Percentiles rank a stretch among this genome's conserved stretches.
Evolutionary conservation across 1,140 invertebrate species (phyloP).

Genomic region (Patella vulgata): DNA sequence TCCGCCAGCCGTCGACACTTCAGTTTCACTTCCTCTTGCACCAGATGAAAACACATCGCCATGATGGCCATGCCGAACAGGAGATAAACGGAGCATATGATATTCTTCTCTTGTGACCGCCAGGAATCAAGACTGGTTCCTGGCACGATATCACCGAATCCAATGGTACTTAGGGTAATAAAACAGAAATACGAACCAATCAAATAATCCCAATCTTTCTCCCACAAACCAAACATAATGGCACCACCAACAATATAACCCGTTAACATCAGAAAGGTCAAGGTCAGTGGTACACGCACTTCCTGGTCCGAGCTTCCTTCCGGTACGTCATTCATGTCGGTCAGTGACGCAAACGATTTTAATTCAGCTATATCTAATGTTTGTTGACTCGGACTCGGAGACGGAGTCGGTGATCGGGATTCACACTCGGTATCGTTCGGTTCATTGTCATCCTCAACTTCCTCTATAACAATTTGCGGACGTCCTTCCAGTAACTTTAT

Average conservation of each 20-base stretch:
- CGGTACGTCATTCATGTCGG: neutral
- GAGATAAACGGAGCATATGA: slow-evolving; percentile 76
- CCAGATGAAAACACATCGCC: slow-evolving; percentile 91
- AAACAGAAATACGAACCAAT: slow-evolving; percentile 95
- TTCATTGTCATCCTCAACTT: too few species aligned
- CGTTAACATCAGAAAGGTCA: slow-evolving; percentile 54
- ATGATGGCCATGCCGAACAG: slow-evolving; percentile 88
- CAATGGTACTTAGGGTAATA: slow-evolving; percentile 79
- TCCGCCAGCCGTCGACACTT: slow-evolving; percentile 74
- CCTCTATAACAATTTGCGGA: too few species aligned
- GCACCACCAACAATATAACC: slow-evolving; percentile 61
- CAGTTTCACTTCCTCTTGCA: slow-evolving; percentile 87
- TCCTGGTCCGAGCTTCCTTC: slow-evolving; percentile 13
- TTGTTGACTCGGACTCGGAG: too few species aligned
- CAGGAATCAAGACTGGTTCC: slow-evolving; percentile 45
- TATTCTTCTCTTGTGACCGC: slow-evolving; percentile 48
- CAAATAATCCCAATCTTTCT: slow-evolving; percentile 75
- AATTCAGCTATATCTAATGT: too few species aligned
- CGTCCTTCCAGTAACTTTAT: too few species aligned
- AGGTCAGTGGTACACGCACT: slow-evolving; percentile 54
- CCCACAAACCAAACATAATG: slow-evolving; percentile 56
- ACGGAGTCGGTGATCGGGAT: too few species aligned
- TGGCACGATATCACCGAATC: slow-evolving; percentile 80
- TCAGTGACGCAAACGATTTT: too few species aligned
- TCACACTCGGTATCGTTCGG: too few species aligned